Conservation (phyloP, 2,888 invertebrate genomes). For the Cataglyphis cursor region DNA sequence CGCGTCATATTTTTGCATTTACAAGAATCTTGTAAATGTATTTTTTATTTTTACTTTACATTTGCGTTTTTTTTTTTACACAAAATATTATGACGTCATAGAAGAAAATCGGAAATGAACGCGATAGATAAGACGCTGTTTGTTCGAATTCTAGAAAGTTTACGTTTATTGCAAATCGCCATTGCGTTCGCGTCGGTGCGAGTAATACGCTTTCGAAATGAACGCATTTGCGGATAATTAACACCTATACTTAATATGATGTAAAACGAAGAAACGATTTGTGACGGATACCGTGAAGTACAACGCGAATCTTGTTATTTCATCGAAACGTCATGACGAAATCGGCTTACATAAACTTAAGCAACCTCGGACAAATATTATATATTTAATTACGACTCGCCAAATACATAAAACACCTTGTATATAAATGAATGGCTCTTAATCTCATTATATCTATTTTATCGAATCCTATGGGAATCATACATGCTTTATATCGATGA, state of each 20-base stretch:
- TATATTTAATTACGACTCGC: constrained; percentile 34
- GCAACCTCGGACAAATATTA: constrained; percentile 28
- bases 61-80: background rate
- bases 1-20: background rate
- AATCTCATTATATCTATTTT: too few relatives aligned
- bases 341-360: constrained; percentile 54
- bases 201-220: constrained; percentile 31
- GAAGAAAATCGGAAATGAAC: constrained; percentile 8
- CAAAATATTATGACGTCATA: background rate
- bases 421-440: too few relatives aligned
- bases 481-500: too few relatives aligned
- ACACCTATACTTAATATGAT: constrained; percentile 29
- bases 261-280: constrained; percentile 35
- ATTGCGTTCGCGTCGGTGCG: constrained; percentile 31
- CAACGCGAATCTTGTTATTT: constrained; percentile 14
- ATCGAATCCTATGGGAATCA: too few relatives aligned
- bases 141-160: constrained; percentile 32
- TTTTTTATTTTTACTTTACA: background rate
- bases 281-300: constrained; percentile 32
- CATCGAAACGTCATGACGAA: constrained; percentile 28
- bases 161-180: constrained; percentile 20
- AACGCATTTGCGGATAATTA: constrained; percentile 41
- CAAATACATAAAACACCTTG: background rate
- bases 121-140: constrained; percentile 12
- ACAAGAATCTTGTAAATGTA: background rate